phyloP scores from a whole-genome alignment of 2,888 invertebrate genomes.

The Drosophila neoperkinsi region DNA sequence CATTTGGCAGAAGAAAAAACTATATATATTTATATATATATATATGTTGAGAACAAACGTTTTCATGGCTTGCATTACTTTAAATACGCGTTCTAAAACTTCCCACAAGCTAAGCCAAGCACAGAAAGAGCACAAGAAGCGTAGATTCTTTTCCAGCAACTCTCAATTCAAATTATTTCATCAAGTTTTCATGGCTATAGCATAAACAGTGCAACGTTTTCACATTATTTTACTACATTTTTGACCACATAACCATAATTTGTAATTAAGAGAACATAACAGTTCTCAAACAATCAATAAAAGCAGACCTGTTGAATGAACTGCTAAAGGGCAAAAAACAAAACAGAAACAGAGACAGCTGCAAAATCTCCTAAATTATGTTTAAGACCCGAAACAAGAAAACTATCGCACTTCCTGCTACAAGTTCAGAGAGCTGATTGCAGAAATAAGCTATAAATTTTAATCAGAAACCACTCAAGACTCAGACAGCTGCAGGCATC shows the following conservation, averaged over 20 bases:
- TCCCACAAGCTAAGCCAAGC: background rate
- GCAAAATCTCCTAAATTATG: slow-evolving; percentile 1
- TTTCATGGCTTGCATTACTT: background rate
- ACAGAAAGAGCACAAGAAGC: background rate
- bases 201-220: background rate
- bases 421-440: background rate
- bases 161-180: slow-evolving; percentile 5
- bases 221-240: background rate
- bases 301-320: background rate
- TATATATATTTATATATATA: background rate
- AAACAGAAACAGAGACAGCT: background rate
- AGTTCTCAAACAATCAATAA: background rate
- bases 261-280: background rate
- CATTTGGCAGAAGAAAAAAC: slow-evolving; percentile 4
- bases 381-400: background rate
- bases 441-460: background rate
- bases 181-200: slow-evolving; percentile 8
- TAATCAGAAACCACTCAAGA: background rate
- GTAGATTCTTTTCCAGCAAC: background rate
- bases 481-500: background rate
- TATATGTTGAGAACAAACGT: background rate
- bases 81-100: background rate
- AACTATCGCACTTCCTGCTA: background rate
- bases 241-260: slow-evolving; percentile 4
- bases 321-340: background rate